phyloP scores from a whole-genome alignment of 2,888 invertebrate species.

The Leptopterna dolabrata region DNA sequence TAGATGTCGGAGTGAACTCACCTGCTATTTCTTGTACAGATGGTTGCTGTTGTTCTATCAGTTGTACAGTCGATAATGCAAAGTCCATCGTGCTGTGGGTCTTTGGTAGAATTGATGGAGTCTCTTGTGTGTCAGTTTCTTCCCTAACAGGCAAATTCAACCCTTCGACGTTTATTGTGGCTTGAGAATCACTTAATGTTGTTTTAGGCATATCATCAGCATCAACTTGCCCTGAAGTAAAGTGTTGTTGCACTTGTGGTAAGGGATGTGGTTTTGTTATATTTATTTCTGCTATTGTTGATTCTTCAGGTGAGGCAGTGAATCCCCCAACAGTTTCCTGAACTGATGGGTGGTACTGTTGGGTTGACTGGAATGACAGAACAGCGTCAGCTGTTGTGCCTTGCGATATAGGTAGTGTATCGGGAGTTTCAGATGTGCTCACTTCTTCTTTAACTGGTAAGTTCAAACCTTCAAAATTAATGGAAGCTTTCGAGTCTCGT shows the following conservation, averaged over 20 bases:
- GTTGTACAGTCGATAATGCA: not conserved
- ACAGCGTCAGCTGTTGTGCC: not conserved
- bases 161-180: slow-evolving; percentile 12
- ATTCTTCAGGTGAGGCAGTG: not conserved
- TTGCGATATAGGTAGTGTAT: not conserved
- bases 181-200: not conserved
- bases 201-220: not conserved
- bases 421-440: not conserved
- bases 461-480: not conserved
- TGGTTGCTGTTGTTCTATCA: not conserved
- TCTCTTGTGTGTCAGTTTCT: slow-evolving; percentile 8
- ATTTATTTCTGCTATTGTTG: not conserved
- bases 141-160: slow-evolving; percentile 13
- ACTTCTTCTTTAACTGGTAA: not conserved
- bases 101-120: not conserved
- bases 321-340: not conserved
- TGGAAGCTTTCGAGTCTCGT: not conserved
- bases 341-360: not conserved
- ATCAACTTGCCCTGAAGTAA: not conserved
- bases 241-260: not conserved
- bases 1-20: slow-evolving; percentile 39
- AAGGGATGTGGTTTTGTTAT: not conserved
- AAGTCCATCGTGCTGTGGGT: not conserved
- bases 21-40: slow-evolving; percentile 39
- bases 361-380: not conserved